A percentile compares a stretch with the other conserved stretches of the same genome.
These are phyloP conservation scores for Pseudococcus viburni DNA, from an alignment of 2,888 invertebrate species.

Conservation along the genomic window DNA sequence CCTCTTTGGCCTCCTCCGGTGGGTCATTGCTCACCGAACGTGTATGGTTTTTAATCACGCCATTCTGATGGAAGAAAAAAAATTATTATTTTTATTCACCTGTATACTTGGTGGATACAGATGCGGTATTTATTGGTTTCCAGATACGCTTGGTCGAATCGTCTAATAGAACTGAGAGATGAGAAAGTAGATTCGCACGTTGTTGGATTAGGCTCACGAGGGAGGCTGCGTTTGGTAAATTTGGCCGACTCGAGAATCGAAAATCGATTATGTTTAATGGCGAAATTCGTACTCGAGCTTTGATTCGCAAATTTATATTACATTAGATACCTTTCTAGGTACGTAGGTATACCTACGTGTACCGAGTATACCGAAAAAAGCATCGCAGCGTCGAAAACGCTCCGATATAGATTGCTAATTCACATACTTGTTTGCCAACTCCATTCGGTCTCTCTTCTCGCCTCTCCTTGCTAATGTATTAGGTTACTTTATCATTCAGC, in stretches of 20 bases:
- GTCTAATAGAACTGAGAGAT: too few species aligned
- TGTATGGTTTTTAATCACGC: neutral
- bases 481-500: conserved; percentile 33
- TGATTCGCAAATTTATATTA: conserved; percentile 31
- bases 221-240: neutral
- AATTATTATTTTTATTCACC: neutral
- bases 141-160: too few species aligned
- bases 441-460: neutral
- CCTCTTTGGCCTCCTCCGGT: neutral
- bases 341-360: neutral
- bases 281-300: neutral
- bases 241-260: neutral
- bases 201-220: neutral
- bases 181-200: neutral
- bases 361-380: neutral
- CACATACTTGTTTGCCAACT: conserved; percentile 37
- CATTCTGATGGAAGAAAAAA: neutral
- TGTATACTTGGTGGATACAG: too few species aligned
- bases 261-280: neutral
- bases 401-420: conserved; percentile 42
- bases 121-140: too few species aligned
- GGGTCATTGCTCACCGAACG: neutral
- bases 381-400: neutral
- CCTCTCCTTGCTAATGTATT: neutral
- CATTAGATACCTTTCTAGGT: neutral